A percentile compares a stretch with the other conserved stretches of the same genome.
phyloP scores from a whole-genome alignment of 2,113 vertebrate species.

The Salvator merianae region DNA sequence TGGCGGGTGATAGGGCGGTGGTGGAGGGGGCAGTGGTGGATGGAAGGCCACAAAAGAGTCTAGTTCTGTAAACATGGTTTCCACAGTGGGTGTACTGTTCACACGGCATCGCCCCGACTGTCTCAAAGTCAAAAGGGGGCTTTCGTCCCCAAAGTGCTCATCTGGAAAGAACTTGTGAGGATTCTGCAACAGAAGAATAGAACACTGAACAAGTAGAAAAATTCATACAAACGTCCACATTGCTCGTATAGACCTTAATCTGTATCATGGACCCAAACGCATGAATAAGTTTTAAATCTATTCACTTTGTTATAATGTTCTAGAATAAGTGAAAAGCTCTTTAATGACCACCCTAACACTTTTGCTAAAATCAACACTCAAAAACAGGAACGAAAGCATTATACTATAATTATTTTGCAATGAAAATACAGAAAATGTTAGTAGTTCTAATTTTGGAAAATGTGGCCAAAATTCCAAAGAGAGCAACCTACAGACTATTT shows the following conservation, averaged over 20 bases:
- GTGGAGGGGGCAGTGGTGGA: constrained; percentile 92
- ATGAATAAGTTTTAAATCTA: neutral
- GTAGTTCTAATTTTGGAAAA: neutral
- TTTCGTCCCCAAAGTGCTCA: constrained; percentile 96
- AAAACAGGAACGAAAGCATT: neutral
- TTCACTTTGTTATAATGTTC: neutral
- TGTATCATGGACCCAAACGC: neutral
- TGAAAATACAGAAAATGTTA: neutral
- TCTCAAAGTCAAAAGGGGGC: constrained; percentile 90
- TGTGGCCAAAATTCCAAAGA: neutral
- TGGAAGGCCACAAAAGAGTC: constrained; percentile 94
- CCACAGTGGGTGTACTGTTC: constrained; percentile 92
- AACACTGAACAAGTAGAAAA: neutral
- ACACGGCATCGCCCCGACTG: constrained; percentile 89
- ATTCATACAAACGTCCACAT: neutral
- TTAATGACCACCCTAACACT: neutral
- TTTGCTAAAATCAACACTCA: neutral
- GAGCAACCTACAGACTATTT: neutral
- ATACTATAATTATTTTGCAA: neutral
- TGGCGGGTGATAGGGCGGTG: constrained; percentile 93
- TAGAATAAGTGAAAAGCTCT: too few species aligned
- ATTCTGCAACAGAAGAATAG: constrained; percentile 78
- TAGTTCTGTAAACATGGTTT: constrained; percentile 95
- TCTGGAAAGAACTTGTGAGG: constrained; percentile 99
- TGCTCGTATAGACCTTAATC: too few species aligned